phyloP scores from a whole-genome alignment of 2,113 vertebrate species.

The Orthonyx spaldingii region DNA sequence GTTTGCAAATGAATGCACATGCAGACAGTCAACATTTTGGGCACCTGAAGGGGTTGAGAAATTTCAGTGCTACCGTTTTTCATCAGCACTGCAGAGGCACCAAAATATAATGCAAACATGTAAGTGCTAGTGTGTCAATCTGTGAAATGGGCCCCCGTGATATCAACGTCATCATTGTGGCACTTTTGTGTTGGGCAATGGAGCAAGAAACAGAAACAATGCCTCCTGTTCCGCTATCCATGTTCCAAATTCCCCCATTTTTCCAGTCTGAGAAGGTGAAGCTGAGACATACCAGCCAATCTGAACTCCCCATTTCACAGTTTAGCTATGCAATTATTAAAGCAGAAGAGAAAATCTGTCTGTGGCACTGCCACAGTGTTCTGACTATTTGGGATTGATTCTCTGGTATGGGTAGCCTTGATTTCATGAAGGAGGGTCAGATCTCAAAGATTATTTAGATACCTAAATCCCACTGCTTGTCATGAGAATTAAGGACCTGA shows the following conservation, averaged over 20 bases:
- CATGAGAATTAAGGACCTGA: not conserved
- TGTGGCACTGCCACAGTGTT: not conserved
- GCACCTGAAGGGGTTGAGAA: not conserved
- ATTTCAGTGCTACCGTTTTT: not conserved
- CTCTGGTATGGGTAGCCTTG: not conserved
- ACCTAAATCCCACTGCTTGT: not conserved
- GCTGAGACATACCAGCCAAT: not conserved
- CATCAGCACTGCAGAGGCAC: not conserved
- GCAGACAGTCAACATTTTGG: not conserved
- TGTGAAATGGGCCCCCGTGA: not conserved
- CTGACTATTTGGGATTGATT: too few relatives aligned
- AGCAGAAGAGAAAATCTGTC: not conserved
- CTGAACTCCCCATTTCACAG: not conserved
- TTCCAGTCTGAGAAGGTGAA: not conserved
- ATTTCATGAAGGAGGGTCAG: not conserved
- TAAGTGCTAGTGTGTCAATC: not conserved
- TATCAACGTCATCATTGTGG: accelerated
- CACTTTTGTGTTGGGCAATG: not conserved
- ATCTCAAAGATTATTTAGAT: not conserved
- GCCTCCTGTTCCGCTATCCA: not conserved
- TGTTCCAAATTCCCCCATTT: not conserved
- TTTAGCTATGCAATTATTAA: not conserved
- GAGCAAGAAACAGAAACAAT: not conserved
- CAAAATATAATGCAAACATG: not conserved
- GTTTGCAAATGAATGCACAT: not conserved